Percentiles rank a stretch among this genome's conserved stretches.
Conservation (phyloP, 1,140 invertebrate species). For the Ceratina calcarata region DNA sequence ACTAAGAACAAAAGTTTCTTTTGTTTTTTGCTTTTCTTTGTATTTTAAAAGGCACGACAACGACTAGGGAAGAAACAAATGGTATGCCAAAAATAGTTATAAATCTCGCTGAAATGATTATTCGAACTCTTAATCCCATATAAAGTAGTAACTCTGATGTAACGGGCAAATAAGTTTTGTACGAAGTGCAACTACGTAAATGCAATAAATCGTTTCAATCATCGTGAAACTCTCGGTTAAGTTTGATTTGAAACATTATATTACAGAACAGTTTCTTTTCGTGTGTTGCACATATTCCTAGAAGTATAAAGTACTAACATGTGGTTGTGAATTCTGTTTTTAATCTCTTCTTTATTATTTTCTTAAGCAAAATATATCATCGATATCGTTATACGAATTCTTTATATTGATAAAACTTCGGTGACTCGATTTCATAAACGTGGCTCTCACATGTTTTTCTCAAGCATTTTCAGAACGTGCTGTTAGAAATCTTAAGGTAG, state of each 20-base stretch:
- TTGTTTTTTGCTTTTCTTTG: slow-evolving; percentile 38
- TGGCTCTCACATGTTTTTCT: slow-evolving; percentile 56
- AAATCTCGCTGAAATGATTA: slow-evolving; percentile 17
- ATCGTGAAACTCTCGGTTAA: slow-evolving; percentile 43
- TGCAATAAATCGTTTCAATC: slow-evolving; percentile 49
- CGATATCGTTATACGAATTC: slow-evolving; percentile 47
- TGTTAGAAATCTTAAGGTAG: slow-evolving; percentile 59
- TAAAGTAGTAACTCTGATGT: slow-evolving; percentile 28
- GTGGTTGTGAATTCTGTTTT: slow-evolving; percentile 47
- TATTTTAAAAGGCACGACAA: slow-evolving; percentile 45
- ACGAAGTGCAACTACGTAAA: slow-evolving; percentile 50
- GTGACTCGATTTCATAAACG: slow-evolving; percentile 40
- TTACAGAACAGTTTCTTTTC: slow-evolving; percentile 57
- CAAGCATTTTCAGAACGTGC: slow-evolving; percentile 40
- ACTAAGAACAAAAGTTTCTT: slow-evolving; percentile 19
- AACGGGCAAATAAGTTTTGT: slow-evolving; percentile 37
- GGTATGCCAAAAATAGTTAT: slow-evolving; percentile 33
- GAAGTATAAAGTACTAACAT: slow-evolving; percentile 49
- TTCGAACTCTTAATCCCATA: slow-evolving; percentile 24
- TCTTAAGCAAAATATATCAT: slow-evolving; percentile 54
- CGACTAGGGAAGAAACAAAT: slow-evolving; percentile 46
- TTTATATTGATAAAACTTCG: slow-evolving; percentile 41
- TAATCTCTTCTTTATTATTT: slow-evolving; percentile 41
- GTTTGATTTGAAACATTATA: slow-evolving; percentile 59
- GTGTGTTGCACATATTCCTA: slow-evolving; percentile 41